Conservation (phyloP, 2,888 invertebrate species). For the Idaea straminata region DNA sequence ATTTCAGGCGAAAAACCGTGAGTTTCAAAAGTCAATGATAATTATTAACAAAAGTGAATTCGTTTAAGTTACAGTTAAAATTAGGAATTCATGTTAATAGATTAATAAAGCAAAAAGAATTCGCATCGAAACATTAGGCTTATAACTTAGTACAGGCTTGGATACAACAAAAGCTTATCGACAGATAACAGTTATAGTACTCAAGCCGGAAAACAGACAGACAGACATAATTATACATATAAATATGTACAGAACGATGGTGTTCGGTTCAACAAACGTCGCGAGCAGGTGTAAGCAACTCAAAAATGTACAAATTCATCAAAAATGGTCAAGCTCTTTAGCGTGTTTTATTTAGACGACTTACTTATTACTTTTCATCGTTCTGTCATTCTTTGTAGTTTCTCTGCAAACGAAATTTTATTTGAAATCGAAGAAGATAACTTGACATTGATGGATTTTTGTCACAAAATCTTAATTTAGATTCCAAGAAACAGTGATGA, state of each 20-base stretch:
- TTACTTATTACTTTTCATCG: slow-evolving; percentile 69
- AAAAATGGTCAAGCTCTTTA: not conserved
- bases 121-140: not conserved
- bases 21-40: too few species aligned
- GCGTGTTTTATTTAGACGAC: slow-evolving; percentile 36
- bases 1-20: too few species aligned
- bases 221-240: not conserved
- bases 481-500: not conserved
- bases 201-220: not conserved
- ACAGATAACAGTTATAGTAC: slow-evolving; percentile 44
- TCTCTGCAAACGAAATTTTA: slow-evolving; percentile 65
- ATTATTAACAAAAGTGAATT: too few species aligned
- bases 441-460: slow-evolving; percentile 17
- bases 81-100: not conserved
- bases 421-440: slow-evolving; percentile 34
- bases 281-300: slow-evolving; percentile 36
- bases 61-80: not conserved
- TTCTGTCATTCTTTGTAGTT: slow-evolving; percentile 68
- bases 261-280: slow-evolving; percentile 23
- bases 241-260: slow-evolving; percentile 48
- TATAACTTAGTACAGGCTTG: not conserved
- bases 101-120: not conserved
- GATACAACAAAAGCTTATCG: slow-evolving; percentile 32
- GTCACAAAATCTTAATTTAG: not conserved
- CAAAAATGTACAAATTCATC: not conserved